phyloP scores from a whole-genome alignment of 2,797 vertebrate species.

The Diplodus puntazzo region DNA sequence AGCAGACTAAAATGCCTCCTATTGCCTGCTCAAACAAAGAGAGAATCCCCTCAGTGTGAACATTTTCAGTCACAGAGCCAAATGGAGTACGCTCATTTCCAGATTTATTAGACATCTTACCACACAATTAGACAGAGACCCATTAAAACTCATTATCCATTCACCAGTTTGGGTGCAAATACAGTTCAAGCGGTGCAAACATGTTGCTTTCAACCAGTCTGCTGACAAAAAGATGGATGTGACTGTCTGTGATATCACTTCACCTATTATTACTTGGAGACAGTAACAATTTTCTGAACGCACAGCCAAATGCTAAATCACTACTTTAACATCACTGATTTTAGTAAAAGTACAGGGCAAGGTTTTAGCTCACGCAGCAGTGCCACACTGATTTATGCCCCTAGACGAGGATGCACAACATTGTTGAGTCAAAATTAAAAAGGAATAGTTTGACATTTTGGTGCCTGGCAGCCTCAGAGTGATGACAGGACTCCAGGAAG shows the following conservation, averaged over 20 bases:
- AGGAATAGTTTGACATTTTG: conserved; percentile 11
- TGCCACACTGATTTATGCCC: conserved; percentile 2
- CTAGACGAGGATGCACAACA: neutral
- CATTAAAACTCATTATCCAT: conserved; percentile 11
- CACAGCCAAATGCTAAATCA: neutral
- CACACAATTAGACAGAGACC: conserved; percentile 24
- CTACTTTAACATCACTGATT: neutral
- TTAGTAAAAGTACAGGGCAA: neutral
- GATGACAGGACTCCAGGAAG: neutral
- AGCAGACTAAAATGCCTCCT: conserved; percentile 54
- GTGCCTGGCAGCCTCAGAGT: neutral
- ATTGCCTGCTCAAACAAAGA: conserved; percentile 58
- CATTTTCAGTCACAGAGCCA: conserved; percentile 30
- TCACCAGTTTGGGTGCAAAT: neutral
- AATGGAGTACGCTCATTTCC: conserved; percentile 32
- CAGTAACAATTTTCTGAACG: neutral
- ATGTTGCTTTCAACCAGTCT: neutral
- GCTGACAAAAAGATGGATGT: neutral
- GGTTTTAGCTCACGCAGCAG: neutral
- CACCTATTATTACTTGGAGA: neutral
- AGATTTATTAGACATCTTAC: conserved; percentile 43
- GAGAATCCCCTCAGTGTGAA: conserved; percentile 32
- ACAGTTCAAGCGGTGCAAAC: conserved; percentile 5
- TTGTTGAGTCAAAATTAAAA: conserved; percentile 8
- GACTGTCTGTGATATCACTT: neutral